Base-by-base conservation (phyloP, 2,888 invertebrate species). In the Synergus gifuensis region DNA sequence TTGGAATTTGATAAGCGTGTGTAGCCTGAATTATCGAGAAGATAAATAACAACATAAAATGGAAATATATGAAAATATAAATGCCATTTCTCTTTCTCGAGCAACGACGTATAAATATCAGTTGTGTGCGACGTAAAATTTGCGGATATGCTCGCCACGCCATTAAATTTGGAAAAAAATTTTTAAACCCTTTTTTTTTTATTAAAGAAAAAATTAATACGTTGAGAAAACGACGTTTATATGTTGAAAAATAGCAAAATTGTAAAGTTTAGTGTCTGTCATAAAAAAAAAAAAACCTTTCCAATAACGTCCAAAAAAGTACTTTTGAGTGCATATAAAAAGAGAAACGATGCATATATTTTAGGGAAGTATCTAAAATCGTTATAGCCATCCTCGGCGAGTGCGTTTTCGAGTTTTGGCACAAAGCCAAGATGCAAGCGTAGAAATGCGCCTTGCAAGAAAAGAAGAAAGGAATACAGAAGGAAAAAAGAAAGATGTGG, bases 311-410 rank as follows among this genome's bases (percentile, higher is more conserved):
- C 5, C 36, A 36, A 36, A 36, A 36, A 36, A 36, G 73, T 73
- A 73, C 49, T 73, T 73, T 66, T 14, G 46, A 36, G 16, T 73
- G 73, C 40, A n/a, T 54, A 73, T 54, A 54, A 28, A 36, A 54
- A 54, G 54, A 73, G 73, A 69, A 69, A 36, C 54, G 54, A n/a
- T 73, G 73, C 82, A 82, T 84, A 82, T 84, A 84, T 83, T 83
- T 84, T 81, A 81, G 83, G 79, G 78, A 83, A 84, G 84, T 84
- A 82, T 83, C 84, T 85, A 83, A 83, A 85, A 85, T 83, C 83
- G 82, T 83, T 82, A 54, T 18, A 83, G 82, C 79, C 82, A 78
- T 85, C 83, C 85, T 85, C 85, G 82, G 79, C 77, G 82, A 83
- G 80, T 82, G 83, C 78, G 82, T 85, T 84, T 85, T 83, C 80